Evolutionary conservation across 2,797 vertebrate species (phyloP).

Genomic region (Alectoris magna): DNA sequence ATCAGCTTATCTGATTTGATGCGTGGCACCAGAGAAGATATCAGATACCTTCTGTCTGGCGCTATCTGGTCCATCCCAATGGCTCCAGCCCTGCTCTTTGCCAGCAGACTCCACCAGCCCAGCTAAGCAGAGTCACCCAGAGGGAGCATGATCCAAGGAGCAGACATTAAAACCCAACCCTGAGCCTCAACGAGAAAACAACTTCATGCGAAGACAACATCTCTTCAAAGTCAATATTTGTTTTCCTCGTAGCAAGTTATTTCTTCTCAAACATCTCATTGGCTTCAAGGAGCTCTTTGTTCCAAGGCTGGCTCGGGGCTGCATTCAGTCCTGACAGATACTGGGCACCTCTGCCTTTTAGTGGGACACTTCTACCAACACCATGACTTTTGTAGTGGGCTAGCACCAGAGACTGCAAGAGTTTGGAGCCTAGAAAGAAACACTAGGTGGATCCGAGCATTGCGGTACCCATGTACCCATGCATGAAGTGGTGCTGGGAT

Average conservation of each 20-base stretch:
- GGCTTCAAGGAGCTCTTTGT: background rate
- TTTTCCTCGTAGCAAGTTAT: background rate
- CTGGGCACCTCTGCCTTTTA: background rate
- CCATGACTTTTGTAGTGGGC: background rate
- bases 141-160: background rate
- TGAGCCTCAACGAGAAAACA: background rate
- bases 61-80: background rate
- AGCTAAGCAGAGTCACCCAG: background rate
- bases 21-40: conserved; percentile 6
- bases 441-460: conserved; percentile 44
- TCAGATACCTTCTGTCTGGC: background rate
- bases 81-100: background rate
- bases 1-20: background rate
- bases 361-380: background rate
- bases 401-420: background rate
- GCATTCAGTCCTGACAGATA: background rate
- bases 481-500: background rate
- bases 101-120: background rate
- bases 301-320: background rate
- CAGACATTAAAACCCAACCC: background rate
- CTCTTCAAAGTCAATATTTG: background rate
- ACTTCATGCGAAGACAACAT: background rate
- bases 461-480: background rate
- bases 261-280: background rate
- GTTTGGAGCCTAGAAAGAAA: conserved; percentile 14